Percentiles rank a stretch among this genome's conserved stretches.
Conservation (phyloP, 2,888 invertebrate genomes). For the Lutraria lutraria region DNA sequence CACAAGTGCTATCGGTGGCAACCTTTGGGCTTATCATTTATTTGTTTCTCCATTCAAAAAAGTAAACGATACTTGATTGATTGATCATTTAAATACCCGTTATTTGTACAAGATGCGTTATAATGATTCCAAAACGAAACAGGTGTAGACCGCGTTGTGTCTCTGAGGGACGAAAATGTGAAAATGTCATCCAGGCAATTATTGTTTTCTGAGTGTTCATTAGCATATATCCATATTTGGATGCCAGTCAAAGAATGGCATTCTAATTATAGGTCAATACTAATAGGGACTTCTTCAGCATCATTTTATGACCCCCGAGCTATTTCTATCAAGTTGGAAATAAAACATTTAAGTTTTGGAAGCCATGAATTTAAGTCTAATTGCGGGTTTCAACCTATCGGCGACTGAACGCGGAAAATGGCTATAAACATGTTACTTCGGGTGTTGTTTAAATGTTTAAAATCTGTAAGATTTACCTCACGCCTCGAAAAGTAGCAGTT, state of each 20-base stretch:
- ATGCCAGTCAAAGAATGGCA: slow-evolving; percentile 21
- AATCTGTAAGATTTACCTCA: slow-evolving; percentile 48
- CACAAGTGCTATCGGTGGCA: background rate
- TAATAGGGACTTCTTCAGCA: slow-evolving; percentile 51
- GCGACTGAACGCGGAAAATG: slow-evolving; percentile 49
- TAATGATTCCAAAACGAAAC: background rate
- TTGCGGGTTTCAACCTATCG: slow-evolving; percentile 52
- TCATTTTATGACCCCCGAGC: slow-evolving; percentile 46
- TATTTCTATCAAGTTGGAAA: slow-evolving; percentile 35
- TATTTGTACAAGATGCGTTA: background rate
- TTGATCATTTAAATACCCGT: background rate
- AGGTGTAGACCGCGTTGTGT: background rate
- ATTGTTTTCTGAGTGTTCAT: background rate
- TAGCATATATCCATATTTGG: background rate
- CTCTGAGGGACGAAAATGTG: background rate
- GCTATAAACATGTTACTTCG: slow-evolving; percentile 46
- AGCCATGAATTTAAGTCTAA: slow-evolving; percentile 63
- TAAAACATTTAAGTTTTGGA: slow-evolving; percentile 61
- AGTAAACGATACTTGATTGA: background rate
- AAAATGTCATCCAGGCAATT: slow-evolving; percentile 2
- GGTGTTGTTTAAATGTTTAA: slow-evolving; percentile 56
- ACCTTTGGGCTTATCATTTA: background rate
- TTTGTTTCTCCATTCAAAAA: background rate
- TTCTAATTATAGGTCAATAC: slow-evolving; percentile 51
- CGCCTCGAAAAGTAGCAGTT: slow-evolving; percentile 31